Evolutionary conservation across 2,797 vertebrate genomes (phyloP).

Genomic region (Gouania willdenowi): DNA sequence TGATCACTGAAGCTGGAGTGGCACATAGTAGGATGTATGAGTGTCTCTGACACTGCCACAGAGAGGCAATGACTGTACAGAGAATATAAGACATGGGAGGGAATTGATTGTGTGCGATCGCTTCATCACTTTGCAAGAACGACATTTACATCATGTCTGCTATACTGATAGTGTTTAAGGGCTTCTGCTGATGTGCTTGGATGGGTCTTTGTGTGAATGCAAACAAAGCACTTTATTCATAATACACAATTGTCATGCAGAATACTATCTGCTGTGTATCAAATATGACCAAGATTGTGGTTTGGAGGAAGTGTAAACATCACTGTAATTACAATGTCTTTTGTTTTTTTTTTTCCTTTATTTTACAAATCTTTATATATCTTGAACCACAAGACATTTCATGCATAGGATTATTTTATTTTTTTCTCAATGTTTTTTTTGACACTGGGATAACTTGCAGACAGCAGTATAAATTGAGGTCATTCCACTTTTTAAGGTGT

Average conservation of each 20-base stretch:
- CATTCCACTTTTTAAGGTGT: slow-evolving; percentile 71
- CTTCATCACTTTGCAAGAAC: slow-evolving; percentile 15
- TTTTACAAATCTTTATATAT: slow-evolving; percentile 60
- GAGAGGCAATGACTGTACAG: slow-evolving; percentile 23
- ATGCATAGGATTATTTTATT: slow-evolving; percentile 68
- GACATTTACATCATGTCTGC: slow-evolving; percentile 27
- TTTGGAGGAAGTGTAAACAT: slow-evolving; percentile 62
- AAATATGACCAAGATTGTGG: slow-evolving; percentile 52
- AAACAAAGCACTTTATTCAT: slow-evolving; percentile 40
- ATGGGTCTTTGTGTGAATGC: slow-evolving; percentile 27
- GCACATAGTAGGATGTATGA: slow-evolving; percentile 20
- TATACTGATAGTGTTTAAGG: slow-evolving; percentile 25
- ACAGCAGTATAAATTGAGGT: slow-evolving; percentile 71
- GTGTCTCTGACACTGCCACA: slow-evolving; percentile 33
- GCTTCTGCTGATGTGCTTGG: slow-evolving; percentile 33
- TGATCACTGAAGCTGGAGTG: slow-evolving; percentile 24
- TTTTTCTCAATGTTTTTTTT: slow-evolving; percentile 41
- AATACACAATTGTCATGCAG: slow-evolving; percentile 63
- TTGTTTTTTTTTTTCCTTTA: slow-evolving; percentile 58
- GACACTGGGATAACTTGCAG: slow-evolving; percentile 62
- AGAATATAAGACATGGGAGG: slow-evolving; percentile 39
- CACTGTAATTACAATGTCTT: slow-evolving; percentile 60
- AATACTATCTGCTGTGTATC: slow-evolving; percentile 50
- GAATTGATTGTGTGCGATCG: slow-evolving; percentile 19
- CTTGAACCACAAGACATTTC: slow-evolving; percentile 68